These are phyloP conservation scores for Centropus bengalensis DNA, from an alignment of 2,113 vertebrate species.

Conservation along the genomic window DNA sequence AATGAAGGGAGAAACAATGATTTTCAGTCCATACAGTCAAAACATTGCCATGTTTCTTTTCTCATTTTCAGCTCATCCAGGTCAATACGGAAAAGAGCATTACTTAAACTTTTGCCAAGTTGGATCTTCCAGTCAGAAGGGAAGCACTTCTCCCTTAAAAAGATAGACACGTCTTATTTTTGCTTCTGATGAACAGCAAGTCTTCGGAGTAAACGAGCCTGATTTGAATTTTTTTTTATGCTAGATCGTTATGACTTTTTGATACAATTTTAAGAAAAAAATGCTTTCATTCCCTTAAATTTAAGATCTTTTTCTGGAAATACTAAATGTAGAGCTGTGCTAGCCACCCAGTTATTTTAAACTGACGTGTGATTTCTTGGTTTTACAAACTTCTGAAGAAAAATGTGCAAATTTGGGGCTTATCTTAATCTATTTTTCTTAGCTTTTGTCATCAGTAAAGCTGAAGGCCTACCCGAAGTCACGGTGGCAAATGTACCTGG, in stretches of 20 bases:
- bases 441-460: neutral
- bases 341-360: neutral
- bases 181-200: constrained; percentile 16
- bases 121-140: constrained; percentile 46
- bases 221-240: neutral
- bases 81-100: constrained; percentile 54
- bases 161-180: constrained; percentile 48
- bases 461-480: neutral
- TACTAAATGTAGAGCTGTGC: neutral
- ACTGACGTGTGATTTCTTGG: neutral
- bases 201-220: constrained; percentile 29
- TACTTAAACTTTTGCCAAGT: neutral
- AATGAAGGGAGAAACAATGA: neutral
- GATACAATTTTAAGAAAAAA: neutral
- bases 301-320: neutral
- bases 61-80: constrained; percentile 47
- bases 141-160: constrained; percentile 47
- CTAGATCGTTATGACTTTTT: neutral
- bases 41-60: neutral
- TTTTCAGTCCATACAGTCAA: neutral
- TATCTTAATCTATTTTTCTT: neutral
- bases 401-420: constrained; percentile 16
- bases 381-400: constrained; percentile 3
- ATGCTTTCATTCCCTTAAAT: neutral
- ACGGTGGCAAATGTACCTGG: neutral